These are phyloP conservation scores for Odontothrips loti DNA, from an alignment of 2,888 invertebrate genomes.

Conservation along the genomic window DNA sequence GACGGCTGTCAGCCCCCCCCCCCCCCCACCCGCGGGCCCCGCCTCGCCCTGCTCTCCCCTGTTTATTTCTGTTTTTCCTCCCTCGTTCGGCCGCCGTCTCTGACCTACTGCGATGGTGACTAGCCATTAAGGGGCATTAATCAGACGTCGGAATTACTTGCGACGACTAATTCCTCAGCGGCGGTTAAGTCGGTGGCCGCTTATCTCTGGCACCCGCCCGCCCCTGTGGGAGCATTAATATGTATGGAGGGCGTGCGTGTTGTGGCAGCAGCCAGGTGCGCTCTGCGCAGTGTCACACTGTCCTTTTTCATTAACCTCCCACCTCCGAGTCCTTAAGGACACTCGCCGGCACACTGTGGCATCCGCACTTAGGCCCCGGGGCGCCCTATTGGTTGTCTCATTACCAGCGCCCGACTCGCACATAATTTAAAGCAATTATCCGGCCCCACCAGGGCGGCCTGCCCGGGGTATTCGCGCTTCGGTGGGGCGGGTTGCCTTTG, in stretches of 20 bases:
- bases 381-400: background rate
- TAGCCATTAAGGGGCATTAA: constrained; percentile 15
- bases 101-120: background rate
- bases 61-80: background rate
- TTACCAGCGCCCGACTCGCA: background rate
- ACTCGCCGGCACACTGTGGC: too few relatives aligned
- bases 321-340: background rate
- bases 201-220: background rate
- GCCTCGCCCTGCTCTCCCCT: background rate
- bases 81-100: background rate
- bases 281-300: background rate
- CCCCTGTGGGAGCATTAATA: background rate
- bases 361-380: too few relatives aligned
- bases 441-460: background rate
- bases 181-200: constrained; percentile 10
- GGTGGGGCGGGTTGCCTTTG: too few relatives aligned
- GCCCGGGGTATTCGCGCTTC: too few relatives aligned
- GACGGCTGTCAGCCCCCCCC: too few relatives aligned
- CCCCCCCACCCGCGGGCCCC: too few relatives aligned
- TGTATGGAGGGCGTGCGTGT: background rate
- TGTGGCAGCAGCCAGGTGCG: background rate
- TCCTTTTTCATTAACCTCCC: too few relatives aligned
- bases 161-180: constrained; percentile 13
- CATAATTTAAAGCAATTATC: constrained; percentile 9
- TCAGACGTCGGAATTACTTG: constrained; percentile 22